These are phyloP conservation scores for Struthidea cinerea DNA, from an alignment of 2,113 vertebrate species.

Conservation along the genomic window DNA sequence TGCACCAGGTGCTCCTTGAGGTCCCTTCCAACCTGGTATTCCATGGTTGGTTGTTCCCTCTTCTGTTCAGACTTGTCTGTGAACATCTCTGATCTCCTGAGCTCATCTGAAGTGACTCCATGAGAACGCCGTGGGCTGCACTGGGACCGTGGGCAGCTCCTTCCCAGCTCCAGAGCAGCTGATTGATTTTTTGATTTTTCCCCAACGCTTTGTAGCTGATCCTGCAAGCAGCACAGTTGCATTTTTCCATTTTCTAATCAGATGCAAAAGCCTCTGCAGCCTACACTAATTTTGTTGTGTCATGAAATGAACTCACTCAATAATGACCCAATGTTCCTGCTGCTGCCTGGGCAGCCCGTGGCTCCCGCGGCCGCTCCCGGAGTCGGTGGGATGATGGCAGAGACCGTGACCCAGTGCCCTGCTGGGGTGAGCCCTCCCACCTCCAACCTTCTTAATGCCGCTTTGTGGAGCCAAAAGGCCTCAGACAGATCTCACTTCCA, in stretches of 20 bases:
- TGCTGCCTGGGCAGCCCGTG: not conserved
- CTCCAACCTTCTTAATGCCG: not conserved
- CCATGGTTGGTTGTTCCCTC: not conserved
- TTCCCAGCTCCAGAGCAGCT: not conserved
- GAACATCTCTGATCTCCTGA: not conserved
- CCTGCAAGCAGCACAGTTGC: not conserved
- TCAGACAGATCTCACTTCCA: not conserved
- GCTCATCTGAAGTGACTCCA: not conserved
- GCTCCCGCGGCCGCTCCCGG: fast-evolving
- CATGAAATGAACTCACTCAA: not conserved
- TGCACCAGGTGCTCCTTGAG: not conserved
- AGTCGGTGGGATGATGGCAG: fast-evolving
- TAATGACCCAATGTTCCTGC: not conserved
- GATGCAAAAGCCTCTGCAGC: not conserved
- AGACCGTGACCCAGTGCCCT: not conserved
- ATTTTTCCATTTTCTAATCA: not conserved
- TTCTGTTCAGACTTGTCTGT: not conserved
- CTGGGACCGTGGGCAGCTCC: not conserved
- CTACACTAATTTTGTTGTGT: not conserved
- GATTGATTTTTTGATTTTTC: not conserved
- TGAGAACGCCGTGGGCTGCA: not conserved
- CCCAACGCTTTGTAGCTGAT: not conserved
- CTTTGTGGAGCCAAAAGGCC: not conserved
- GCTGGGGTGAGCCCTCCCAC: not conserved
- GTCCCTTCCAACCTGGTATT: not conserved